Conservation (phyloP, 1,140 invertebrate species). For the Zaprionus inermis region DNA sequence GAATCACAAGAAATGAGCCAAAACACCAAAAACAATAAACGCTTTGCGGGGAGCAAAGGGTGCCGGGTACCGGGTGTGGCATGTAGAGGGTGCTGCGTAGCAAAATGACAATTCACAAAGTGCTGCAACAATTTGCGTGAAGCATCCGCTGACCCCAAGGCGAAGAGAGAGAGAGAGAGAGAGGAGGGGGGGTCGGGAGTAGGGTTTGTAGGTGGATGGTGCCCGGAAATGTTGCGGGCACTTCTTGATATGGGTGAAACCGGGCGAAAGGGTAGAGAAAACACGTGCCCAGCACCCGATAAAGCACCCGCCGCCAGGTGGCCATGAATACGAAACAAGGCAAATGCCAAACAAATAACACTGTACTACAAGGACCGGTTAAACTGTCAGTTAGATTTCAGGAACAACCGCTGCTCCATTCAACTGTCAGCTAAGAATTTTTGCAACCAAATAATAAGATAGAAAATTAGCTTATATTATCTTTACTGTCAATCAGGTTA, state of each 20-base stretch:
- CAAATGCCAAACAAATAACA: slow-evolving; percentile 28
- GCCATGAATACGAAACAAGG: slow-evolving; percentile 45
- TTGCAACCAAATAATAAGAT: not conserved
- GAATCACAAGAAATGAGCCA: slow-evolving; percentile 41
- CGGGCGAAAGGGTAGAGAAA: slow-evolving; percentile 10
- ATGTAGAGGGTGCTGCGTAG: not conserved
- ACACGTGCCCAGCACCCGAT: slow-evolving; percentile 35
- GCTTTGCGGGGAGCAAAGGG: not conserved
- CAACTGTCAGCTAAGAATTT: not conserved
- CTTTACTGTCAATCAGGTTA: not conserved
- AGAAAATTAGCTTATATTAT: too few relatives aligned
- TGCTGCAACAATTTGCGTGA: slow-evolving; percentile 47
- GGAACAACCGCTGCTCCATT: not conserved
- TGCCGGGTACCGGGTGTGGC: not conserved
- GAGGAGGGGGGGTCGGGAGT: not conserved
- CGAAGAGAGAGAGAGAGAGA: too few relatives aligned
- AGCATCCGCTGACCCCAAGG: slow-evolving; percentile 41
- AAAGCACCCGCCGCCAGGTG: slow-evolving; percentile 45
- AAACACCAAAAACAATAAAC: slow-evolving; percentile 27
- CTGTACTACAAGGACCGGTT: slow-evolving; percentile 1
- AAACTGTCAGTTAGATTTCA: too few relatives aligned
- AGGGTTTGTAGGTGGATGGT: not conserved
- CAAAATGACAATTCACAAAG: slow-evolving; percentile 7
- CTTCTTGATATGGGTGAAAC: slow-evolving; percentile 27
- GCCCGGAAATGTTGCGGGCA: slow-evolving; percentile 47